phyloP scores from a whole-genome alignment of 1,140 invertebrate species.

The Paramacrobiotus metropolitanus region DNA sequence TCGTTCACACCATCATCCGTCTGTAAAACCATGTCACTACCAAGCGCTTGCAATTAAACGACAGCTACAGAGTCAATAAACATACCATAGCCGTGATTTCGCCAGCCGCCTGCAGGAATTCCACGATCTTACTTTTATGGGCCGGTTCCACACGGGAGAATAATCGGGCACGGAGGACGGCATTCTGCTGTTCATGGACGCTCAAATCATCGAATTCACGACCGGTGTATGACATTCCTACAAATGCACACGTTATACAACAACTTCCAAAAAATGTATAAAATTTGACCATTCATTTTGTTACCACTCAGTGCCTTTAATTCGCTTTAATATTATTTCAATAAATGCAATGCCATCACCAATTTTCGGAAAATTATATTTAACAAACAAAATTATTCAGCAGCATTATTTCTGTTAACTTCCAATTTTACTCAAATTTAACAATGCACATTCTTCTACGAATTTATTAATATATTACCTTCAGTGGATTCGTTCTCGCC shows the following conservation, averaged over 20 bases:
- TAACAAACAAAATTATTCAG: no score
- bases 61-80: no score
- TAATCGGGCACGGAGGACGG: conserved; percentile 62
- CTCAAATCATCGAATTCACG: conserved; percentile 96
- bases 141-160: conserved; percentile 98
- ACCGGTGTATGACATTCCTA: conserved; percentile 65
- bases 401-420: no score
- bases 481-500: conserved; percentile 73
- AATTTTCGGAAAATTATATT: no score
- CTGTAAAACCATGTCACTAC: conserved; percentile 24
- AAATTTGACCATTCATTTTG: neutral
- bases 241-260: conserved; percentile 6
- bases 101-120: conserved; percentile 92
- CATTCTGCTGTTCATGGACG: conserved; percentile 63
- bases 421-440: no score
- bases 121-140: conserved; percentile 99
- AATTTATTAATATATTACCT: conserved; percentile 18
- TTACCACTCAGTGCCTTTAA: neutral
- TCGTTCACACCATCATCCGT: conserved; percentile 99
- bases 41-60: no score
- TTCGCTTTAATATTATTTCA: neutral
- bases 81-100: conserved; percentile 97
- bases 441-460: no score
- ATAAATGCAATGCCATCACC: no score
- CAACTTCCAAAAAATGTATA: no score